These are phyloP conservation scores for Petrophora chlorosata DNA, from an alignment of 2,888 invertebrate species.

Conservation along the genomic window DNA sequence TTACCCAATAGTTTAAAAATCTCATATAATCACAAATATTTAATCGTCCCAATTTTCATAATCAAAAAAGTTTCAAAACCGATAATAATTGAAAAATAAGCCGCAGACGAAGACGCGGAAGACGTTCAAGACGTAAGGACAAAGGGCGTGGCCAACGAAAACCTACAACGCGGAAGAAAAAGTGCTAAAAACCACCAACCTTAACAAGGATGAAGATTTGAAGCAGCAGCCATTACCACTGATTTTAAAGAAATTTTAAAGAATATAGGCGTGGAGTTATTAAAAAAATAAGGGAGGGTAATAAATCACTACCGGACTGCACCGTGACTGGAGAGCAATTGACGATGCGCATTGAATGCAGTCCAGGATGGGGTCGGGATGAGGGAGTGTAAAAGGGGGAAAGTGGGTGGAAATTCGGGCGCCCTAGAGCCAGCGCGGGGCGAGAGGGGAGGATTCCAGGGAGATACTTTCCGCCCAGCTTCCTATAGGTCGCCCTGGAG, in stretches of 20 bases:
- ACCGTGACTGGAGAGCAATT: slow-evolving; percentile 22
- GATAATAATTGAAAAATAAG: too few relatives aligned
- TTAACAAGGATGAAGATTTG: not conserved
- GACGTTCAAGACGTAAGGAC: not conserved
- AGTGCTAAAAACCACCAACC: not conserved
- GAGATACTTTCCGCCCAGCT: slow-evolving; percentile 27
- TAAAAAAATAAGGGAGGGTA: slow-evolving; percentile 15
- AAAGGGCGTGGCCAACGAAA: not conserved
- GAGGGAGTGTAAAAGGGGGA: slow-evolving; percentile 14
- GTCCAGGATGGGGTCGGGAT: slow-evolving; percentile 1
- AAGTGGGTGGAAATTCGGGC: not conserved
- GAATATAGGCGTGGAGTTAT: not conserved
- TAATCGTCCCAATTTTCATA: too few relatives aligned
- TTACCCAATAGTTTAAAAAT: too few relatives aligned
- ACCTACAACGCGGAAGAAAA: not conserved
- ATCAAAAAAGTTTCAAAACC: too few relatives aligned
- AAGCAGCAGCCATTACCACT: not conserved
- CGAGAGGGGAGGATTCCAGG: slow-evolving; percentile 2
- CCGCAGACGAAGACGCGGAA: not conserved
- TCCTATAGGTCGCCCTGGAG: slow-evolving; percentile 35
- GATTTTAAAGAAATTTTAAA: not conserved
- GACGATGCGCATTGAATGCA: slow-evolving; percentile 29
- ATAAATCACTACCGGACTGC: slow-evolving; percentile 28
- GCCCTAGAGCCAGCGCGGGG: not conserved
- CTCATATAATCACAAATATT: too few relatives aligned